phyloP scores from a whole-genome alignment of 2,113 vertebrate species.

The Embiotoca jacksoni region DNA sequence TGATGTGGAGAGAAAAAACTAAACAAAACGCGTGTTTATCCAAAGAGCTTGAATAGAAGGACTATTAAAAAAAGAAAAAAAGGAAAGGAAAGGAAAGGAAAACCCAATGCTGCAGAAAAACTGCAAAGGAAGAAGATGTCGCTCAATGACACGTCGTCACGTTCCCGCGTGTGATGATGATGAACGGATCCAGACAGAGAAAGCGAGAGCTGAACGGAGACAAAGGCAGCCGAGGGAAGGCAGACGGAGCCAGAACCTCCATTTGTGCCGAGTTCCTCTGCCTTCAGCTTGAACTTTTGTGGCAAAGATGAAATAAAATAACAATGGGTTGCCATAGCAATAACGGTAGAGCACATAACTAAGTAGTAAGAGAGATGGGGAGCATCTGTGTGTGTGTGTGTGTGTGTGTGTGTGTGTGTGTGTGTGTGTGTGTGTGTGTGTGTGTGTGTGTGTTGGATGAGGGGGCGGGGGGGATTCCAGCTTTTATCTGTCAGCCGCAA shows the following conservation, averaged over 20 bases:
- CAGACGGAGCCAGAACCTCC: conserved; percentile 21
- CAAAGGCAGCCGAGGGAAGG: conserved; percentile 19
- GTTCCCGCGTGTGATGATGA: neutral
- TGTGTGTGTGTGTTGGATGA: neutral
- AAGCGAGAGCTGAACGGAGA: conserved; percentile 3
- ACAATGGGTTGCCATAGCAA: conserved; percentile 79
- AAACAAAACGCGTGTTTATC: conserved; percentile 11
- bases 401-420: neutral
- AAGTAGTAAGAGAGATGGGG: conserved; percentile 68
- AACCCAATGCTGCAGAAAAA: neutral
- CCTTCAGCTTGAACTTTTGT: conserved; percentile 62
- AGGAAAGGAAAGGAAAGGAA: too few relatives aligned
- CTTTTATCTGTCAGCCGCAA: conserved; percentile 72
- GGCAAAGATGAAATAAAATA: conserved; percentile 74
- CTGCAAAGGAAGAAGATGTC: neutral
- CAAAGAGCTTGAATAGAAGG: conserved; percentile 7
- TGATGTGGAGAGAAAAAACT: neutral
- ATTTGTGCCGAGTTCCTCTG: conserved; percentile 15
- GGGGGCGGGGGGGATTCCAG: conserved; percentile 10
- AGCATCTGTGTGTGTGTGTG: conserved; percentile 27
- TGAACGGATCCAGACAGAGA: conserved; percentile 17
- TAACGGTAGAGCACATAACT: conserved; percentile 66
- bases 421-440: neutral
- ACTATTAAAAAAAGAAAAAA: neutral
- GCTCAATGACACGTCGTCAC: neutral